These are phyloP conservation scores for Platanista minor DNA, from an alignment of 2,113 vertebrate genomes.

Conservation along the genomic window DNA sequence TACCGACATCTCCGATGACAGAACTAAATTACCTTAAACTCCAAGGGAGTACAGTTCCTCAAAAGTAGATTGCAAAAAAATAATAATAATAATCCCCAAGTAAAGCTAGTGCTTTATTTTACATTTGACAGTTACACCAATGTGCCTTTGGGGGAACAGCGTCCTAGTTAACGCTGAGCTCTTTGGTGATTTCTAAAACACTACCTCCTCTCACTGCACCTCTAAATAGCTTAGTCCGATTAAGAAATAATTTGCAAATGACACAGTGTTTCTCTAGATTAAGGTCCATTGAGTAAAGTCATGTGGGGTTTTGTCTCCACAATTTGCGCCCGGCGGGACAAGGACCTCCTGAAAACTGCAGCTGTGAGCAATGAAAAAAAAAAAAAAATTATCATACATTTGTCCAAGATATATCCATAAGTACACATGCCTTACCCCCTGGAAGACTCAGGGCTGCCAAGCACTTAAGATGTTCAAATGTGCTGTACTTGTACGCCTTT, in stretches of 20 bases:
- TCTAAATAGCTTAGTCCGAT: background rate
- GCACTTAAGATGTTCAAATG: background rate
- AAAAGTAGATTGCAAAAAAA: background rate
- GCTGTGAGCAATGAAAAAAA: background rate
- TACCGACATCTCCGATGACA: conserved; percentile 53
- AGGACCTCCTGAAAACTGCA: conserved; percentile 1
- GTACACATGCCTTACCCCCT: background rate
- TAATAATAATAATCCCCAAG: background rate
- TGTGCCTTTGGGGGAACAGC: background rate
- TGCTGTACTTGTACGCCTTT: background rate
- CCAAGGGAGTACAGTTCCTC: background rate
- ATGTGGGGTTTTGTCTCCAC: conserved; percentile 19
- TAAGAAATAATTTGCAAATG: conserved; percentile 48
- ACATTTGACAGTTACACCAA: background rate
- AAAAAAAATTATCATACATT: background rate
- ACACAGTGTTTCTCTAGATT: conserved; percentile 20
- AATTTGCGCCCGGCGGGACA: conserved; percentile 13
- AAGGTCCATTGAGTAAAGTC: conserved; percentile 22
- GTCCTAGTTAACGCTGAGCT: background rate
- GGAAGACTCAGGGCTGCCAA: background rate
- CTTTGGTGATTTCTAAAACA: background rate
- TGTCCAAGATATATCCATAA: background rate
- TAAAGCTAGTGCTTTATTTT: background rate
- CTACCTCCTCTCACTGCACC: background rate
- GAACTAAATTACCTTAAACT: conserved; percentile 73